Evolutionary conservation across 2,797 vertebrate species (phyloP), one percentile per base, ranked within the genome.

Genomic region (Halcyon smyrnensis): DNA sequence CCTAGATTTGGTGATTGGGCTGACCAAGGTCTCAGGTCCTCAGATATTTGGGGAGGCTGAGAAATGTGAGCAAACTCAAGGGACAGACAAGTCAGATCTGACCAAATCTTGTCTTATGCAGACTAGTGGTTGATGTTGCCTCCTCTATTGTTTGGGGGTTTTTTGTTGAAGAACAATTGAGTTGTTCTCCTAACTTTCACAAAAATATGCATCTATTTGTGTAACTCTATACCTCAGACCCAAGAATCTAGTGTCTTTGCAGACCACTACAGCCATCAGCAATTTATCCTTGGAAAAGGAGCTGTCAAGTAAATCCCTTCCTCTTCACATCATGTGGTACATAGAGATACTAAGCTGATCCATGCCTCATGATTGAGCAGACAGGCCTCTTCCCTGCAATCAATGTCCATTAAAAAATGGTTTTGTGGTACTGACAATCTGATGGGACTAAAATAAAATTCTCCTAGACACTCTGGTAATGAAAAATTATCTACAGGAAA

Each of bases 371-470:
- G 92, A 94, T 84, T 86, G 94, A 95, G 62, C 37, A 95, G 56
- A 70, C 63, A 96, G 46, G 65, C n/a, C 70, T 65, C 81, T 97
- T 95, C 67, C 20, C 54, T 74, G 34, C 80, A 97, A 97, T 96
- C 94, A 96, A 1, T 87, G 81, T 68, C 46, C 28, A 90, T 97
- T 96, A 97, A 90, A 97, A 96, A 88, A 32, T 92, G 65, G 9
- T 75, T 95, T 96, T 97, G 75, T 89, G 56, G 32, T 83, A 24
- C 63, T 86, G 91, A 94, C 69, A 93, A 86, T 65, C 50, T 82
- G 20, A 75, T 57, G 68, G 81, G 64, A 87, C 43, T 76, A 91
- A 92, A 97, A 90, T 91, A 92, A 94, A 67, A 73, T 69, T 69
- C 36, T 86, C 15, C 56, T 74, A 69, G 36, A 74, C 21, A 21